Evolutionary conservation across 2,888 invertebrate genomes (phyloP).

Genomic region (Eupithecia subumbrata): DNA sequence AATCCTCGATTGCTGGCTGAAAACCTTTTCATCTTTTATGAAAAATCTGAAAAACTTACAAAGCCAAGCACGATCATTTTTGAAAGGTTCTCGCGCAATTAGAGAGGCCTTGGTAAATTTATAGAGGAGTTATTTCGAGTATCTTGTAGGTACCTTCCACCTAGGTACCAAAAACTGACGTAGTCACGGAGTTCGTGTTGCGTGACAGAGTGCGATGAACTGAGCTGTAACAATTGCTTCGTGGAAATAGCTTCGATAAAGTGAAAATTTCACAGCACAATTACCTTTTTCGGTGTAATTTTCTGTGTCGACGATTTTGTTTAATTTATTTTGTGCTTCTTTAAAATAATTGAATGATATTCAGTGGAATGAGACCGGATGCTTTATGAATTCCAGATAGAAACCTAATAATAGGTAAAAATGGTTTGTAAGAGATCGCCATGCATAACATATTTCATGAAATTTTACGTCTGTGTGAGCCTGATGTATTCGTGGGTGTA

Average conservation of each 20-base stretch:
- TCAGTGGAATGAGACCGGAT: neutral
- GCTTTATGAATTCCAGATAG: neutral
- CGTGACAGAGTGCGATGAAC: constrained; percentile 23
- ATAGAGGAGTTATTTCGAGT: neutral
- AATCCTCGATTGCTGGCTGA: neutral
- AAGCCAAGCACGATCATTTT: neutral
- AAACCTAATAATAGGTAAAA: too few relatives aligned
- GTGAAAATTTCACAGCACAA: constrained; percentile 32
- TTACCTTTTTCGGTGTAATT: constrained; percentile 25
- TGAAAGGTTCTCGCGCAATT: neutral
- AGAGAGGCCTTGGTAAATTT: neutral
- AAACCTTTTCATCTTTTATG: neutral
- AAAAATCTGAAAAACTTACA: neutral
- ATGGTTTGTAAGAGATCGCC: too few relatives aligned
- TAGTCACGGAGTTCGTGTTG: constrained; percentile 19
- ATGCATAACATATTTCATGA: too few relatives aligned
- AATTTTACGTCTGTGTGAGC: too few relatives aligned
- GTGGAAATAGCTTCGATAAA: constrained; percentile 31
- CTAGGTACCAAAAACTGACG: neutral
- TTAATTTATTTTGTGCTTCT: constrained; percentile 21
- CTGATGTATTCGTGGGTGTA: too few relatives aligned
- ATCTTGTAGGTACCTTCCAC: neutral
- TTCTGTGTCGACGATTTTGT: constrained; percentile 21
- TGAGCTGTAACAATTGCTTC: constrained; percentile 23
- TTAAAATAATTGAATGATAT: neutral